These are phyloP conservation scores for Myripristis murdjan DNA, from an alignment of 2,797 vertebrate genomes.

Conservation along the genomic window DNA sequence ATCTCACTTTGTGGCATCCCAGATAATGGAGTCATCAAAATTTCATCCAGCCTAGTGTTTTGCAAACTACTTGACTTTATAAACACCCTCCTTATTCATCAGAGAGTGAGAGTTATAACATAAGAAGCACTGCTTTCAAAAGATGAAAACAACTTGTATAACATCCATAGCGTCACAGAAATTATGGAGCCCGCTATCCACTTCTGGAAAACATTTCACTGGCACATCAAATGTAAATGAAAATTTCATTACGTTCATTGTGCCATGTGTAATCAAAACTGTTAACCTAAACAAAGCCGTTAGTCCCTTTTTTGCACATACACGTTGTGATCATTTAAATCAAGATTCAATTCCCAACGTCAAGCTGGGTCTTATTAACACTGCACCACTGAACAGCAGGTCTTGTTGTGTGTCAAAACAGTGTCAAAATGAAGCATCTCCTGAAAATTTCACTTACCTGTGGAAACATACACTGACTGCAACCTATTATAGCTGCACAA, in stretches of 20 bases:
- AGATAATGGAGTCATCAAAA: constrained; percentile 2
- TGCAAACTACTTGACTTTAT: neutral
- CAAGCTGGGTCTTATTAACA: neutral
- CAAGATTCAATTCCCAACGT: neutral
- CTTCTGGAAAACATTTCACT: too few relatives aligned
- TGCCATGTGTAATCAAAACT: neutral
- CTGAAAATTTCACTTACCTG: neutral
- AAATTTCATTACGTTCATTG: neutral
- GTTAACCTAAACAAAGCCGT: neutral
- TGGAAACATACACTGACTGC: neutral
- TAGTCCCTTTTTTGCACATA: neutral
- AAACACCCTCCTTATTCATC: neutral
- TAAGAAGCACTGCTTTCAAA: too few relatives aligned
- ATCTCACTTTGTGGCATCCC: constrained; percentile 24
- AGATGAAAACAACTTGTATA: neutral
- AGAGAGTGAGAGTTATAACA: neutral
- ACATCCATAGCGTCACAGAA: neutral
- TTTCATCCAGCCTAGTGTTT: constrained; percentile 10
- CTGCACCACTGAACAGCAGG: neutral
- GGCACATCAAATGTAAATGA: neutral
- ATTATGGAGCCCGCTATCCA: neutral
- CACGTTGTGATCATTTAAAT: neutral
- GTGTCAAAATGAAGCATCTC: neutral
- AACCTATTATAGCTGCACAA: neutral
- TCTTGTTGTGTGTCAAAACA: neutral